These are phyloP conservation scores for Lota lota DNA, from an alignment of 2,113 vertebrate genomes.

Conservation along the genomic window DNA sequence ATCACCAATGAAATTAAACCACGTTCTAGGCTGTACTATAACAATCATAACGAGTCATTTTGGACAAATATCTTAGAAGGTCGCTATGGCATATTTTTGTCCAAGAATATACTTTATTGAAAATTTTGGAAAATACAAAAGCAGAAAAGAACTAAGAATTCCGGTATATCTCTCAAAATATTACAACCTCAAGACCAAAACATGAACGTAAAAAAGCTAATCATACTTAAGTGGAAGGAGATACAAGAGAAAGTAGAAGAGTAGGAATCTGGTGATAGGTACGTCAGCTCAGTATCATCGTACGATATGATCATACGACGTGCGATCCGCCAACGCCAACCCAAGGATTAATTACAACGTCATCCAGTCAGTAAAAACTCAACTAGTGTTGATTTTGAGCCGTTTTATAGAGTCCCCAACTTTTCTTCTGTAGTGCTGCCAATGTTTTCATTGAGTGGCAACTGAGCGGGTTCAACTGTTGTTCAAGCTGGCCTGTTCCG, in stretches of 20 bases:
- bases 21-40: no score
- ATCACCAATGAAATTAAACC: no score
- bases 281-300: no score
- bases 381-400: slow-evolving; percentile 23
- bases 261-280: slow-evolving; percentile 10
- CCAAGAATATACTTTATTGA: slow-evolving; percentile 54
- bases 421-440: slow-evolving; percentile 22
- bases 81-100: slow-evolving; percentile 20
- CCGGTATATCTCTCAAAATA: slow-evolving; percentile 10
- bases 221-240: not conserved
- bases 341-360: slow-evolving; percentile 54
- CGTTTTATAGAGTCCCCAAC: slow-evolving; percentile 20
- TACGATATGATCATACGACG: slow-evolving; percentile 2
- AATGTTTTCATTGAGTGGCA: slow-evolving; percentile 23
- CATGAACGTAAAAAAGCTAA: slow-evolving; percentile 25
- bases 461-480: slow-evolving; percentile 5
- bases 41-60: no score
- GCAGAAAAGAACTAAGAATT: slow-evolving; percentile 15
- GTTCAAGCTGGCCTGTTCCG: not conserved
- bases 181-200: slow-evolving; percentile 17
- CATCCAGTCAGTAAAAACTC: slow-evolving; percentile 16
- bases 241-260: slow-evolving; percentile 5
- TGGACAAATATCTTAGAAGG: no score
- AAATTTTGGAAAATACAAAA: slow-evolving; percentile 37
- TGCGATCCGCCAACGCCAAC: slow-evolving; percentile 51